Percentiles rank a stretch among this genome's conserved stretches.
These are phyloP conservation scores for Vulpes vulpes DNA, from an alignment of 2,113 vertebrate genomes.

Conservation along the genomic window DNA sequence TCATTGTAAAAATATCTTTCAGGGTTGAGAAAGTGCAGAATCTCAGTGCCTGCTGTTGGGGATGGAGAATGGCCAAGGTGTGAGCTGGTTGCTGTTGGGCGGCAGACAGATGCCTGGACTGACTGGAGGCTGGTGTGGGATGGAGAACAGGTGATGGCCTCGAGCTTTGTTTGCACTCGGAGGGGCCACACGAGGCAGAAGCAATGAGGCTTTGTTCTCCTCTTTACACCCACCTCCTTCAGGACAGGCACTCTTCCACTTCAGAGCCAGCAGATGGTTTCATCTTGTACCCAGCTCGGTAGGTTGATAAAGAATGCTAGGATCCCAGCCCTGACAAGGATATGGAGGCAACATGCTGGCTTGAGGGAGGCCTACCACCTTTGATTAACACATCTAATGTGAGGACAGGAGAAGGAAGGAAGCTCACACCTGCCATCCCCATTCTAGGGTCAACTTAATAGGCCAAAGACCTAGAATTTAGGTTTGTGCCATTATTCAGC, in stretches of 20 bases:
- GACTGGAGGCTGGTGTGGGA: background rate
- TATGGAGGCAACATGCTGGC: background rate
- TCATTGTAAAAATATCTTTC: background rate
- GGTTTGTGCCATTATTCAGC: background rate
- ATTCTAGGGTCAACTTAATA: background rate
- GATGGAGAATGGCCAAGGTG: background rate
- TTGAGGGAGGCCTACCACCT: background rate
- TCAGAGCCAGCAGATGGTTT: background rate
- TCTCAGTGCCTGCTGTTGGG: background rate
- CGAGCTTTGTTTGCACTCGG: background rate
- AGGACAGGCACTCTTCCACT: background rate
- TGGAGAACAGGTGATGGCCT: background rate
- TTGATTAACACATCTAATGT: rapidly evolving
- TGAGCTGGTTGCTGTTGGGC: background rate
- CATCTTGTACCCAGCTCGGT: background rate
- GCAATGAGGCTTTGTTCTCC: background rate
- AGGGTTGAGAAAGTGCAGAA: background rate
- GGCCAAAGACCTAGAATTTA: background rate
- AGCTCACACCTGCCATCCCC: too few species aligned
- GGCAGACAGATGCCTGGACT: background rate
- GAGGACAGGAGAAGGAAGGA: background rate
- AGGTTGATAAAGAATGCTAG: background rate
- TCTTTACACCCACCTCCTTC: background rate
- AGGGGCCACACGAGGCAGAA: background rate
- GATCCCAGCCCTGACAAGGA: background rate